A percentile compares a stretch with the other conserved stretches of the same genome.
Evolutionary conservation across 2,797 vertebrate genomes (phyloP).

Genomic region (Pangasius sanitwongsei): DNA sequence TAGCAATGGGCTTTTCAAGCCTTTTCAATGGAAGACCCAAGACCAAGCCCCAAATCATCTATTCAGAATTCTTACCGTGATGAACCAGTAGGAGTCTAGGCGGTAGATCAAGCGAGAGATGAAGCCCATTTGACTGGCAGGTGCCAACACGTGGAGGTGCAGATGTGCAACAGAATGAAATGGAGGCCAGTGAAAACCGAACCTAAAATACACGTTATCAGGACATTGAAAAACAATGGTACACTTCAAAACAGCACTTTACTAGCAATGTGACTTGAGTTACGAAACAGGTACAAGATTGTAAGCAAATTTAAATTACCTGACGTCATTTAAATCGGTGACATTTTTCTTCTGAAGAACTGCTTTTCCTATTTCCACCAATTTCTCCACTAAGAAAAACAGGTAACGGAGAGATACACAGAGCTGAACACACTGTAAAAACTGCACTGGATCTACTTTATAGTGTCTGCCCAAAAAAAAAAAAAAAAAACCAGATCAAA

Average conservation of each 20-base stretch:
- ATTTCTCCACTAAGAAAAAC: slow-evolving; percentile 80
- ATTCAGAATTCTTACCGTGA: slow-evolving; percentile 81
- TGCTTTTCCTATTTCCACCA: slow-evolving; percentile 87
- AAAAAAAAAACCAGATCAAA: not conserved
- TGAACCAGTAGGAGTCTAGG: slow-evolving; percentile 93
- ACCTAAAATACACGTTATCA: slow-evolving; percentile 72
- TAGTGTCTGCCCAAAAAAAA: too few relatives aligned
- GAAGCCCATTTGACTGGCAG: slow-evolving; percentile 88
- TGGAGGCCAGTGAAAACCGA: slow-evolving; percentile 96
- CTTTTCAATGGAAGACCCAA: not conserved
- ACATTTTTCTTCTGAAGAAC: slow-evolving; percentile 86
- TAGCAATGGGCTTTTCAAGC: too few relatives aligned
- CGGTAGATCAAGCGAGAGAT: slow-evolving; percentile 87
- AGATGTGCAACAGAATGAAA: slow-evolving; percentile 93
- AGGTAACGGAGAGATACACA: slow-evolving; percentile 4
- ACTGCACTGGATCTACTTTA: not conserved
- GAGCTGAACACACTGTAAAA: not conserved
- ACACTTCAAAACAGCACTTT: not conserved
- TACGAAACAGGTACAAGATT: not conserved
- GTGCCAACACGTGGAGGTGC: slow-evolving; percentile 94
- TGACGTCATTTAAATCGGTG: slow-evolving; percentile 84
- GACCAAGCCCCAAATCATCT: not conserved
- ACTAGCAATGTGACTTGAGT: not conserved
- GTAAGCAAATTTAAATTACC: slow-evolving; percentile 71
- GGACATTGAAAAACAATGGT: not conserved